Percentiles rank a stretch among this genome's conserved stretches.
Conservation (phyloP, 2,888 invertebrate species). For the Eupithecia subfuscata region DNA sequence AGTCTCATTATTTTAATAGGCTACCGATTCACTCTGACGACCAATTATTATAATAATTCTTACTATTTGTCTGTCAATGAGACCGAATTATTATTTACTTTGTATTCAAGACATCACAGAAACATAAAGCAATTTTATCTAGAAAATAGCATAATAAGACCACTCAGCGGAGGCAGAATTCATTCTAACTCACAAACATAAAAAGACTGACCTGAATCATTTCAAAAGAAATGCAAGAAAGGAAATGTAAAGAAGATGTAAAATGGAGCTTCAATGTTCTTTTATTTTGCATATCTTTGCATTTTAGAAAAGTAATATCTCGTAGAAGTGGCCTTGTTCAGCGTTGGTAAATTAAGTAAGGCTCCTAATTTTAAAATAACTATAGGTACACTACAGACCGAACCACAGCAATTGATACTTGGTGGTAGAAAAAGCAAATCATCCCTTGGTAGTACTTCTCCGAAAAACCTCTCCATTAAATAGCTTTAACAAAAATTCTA, state of each 20-base stretch:
- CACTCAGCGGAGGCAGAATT: conserved; percentile 27
- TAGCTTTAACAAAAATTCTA: not conserved
- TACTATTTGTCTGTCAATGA: not conserved
- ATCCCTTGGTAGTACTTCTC: not conserved
- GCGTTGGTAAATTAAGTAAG: not conserved
- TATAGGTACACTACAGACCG: not conserved
- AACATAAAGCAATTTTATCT: not conserved
- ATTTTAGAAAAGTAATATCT: conserved; percentile 41
- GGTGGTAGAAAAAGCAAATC: not conserved
- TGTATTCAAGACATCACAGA: not conserved
- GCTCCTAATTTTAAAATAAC: not conserved
- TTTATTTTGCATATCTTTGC: conserved; percentile 47
- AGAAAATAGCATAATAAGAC: not conserved
- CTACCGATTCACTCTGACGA: not conserved
- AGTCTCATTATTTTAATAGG: not conserved
- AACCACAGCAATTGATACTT: not conserved
- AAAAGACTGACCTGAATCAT: conserved; percentile 42
- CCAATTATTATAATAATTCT: not conserved
- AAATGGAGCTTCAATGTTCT: conserved; percentile 43
- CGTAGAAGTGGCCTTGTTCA: conserved; percentile 22
- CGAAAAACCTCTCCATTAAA: not conserved
- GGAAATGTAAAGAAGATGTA: conserved; percentile 44
- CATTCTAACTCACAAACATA: conserved; percentile 44
- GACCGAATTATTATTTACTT: not conserved
- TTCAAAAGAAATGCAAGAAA: conserved; percentile 42